Evolutionary conservation across 2,113 vertebrate species (phyloP).

Genomic region (Anser brachyrhynchus): DNA sequence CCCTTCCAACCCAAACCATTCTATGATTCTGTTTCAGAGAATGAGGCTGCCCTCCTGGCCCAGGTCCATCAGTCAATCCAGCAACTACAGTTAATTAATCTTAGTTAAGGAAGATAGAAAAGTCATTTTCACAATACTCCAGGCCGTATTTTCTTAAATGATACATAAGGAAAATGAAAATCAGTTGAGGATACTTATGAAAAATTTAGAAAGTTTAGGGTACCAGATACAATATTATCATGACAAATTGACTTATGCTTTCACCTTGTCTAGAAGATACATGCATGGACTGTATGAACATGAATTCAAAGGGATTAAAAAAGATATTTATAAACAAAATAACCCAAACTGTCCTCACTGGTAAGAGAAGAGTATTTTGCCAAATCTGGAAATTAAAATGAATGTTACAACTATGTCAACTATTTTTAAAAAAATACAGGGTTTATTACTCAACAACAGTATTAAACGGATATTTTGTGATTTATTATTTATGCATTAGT

Average conservation of each 20-base stretch:
- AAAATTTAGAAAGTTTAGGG: not conserved
- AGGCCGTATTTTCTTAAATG: not conserved
- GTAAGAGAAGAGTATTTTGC: not conserved
- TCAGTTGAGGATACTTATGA: not conserved
- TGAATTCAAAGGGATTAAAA: not conserved
- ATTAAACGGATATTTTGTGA: not conserved
- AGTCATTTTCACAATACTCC: not conserved
- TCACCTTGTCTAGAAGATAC: not conserved
- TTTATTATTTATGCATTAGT: not conserved
- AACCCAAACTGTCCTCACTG: not conserved
- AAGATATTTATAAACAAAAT: not conserved
- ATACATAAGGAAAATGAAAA: not conserved
- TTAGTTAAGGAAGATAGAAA: not conserved
- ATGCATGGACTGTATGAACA: not conserved
- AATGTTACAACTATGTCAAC: not conserved
- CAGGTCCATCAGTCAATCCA: not conserved
- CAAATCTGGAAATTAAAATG: not conserved
- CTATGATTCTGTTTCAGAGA: not conserved
- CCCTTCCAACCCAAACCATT: too few species aligned
- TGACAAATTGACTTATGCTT: rapidly evolving
- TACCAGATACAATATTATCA: not conserved
- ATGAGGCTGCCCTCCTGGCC: not conserved
- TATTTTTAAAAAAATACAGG: not conserved
- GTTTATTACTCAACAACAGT: not conserved
- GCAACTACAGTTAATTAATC: not conserved